A percentile compares a stretch with the other conserved stretches of the same genome.
Evolutionary conservation across 2,797 vertebrate species (phyloP).

Genomic region (Mastacembelus armatus): DNA sequence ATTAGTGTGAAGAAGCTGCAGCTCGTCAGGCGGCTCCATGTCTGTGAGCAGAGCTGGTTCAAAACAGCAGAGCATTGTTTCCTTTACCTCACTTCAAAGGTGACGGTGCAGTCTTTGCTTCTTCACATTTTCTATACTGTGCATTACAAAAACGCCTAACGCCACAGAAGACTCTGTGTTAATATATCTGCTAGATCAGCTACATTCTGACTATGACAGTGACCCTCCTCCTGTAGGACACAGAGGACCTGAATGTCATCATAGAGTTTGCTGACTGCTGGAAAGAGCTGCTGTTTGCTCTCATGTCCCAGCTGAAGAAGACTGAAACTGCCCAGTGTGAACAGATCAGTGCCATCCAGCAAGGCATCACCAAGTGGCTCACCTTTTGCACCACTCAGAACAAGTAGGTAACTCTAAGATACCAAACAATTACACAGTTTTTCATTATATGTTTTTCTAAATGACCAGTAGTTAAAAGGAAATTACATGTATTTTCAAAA

Average conservation of each 20-base stretch:
- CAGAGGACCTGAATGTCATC: slow-evolving; percentile 79
- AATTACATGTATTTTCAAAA: neutral
- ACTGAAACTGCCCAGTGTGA: slow-evolving; percentile 74
- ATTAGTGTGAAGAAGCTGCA: slow-evolving; percentile 86
- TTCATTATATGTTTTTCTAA: neutral
- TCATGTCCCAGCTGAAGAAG: slow-evolving; percentile 73
- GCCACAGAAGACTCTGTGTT: neutral
- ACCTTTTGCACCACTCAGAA: slow-evolving; percentile 64
- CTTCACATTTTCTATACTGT: neutral
- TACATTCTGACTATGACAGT: slow-evolving; percentile 19
- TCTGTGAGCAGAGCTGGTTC: slow-evolving; percentile 85
- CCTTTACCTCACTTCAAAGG: slow-evolving; percentile 82
- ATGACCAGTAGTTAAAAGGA: neutral
- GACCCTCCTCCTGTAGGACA: slow-evolving; percentile 80
- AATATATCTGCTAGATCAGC: neutral
- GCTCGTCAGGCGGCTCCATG: slow-evolving; percentile 81
- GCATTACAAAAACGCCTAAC: neutral
- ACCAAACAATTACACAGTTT: neutral
- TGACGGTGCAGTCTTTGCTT: slow-evolving; percentile 51
- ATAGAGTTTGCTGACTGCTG: slow-evolving; percentile 79
- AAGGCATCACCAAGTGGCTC: slow-evolving; percentile 78
- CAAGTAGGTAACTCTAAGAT: slow-evolving; percentile 63
- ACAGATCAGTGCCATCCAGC: slow-evolving; percentile 68
- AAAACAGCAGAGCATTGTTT: slow-evolving; percentile 83
- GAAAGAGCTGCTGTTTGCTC: slow-evolving; percentile 69